phyloP scores from a whole-genome alignment of 2,113 vertebrate genomes.

The Tychaedon coryphoeus region DNA sequence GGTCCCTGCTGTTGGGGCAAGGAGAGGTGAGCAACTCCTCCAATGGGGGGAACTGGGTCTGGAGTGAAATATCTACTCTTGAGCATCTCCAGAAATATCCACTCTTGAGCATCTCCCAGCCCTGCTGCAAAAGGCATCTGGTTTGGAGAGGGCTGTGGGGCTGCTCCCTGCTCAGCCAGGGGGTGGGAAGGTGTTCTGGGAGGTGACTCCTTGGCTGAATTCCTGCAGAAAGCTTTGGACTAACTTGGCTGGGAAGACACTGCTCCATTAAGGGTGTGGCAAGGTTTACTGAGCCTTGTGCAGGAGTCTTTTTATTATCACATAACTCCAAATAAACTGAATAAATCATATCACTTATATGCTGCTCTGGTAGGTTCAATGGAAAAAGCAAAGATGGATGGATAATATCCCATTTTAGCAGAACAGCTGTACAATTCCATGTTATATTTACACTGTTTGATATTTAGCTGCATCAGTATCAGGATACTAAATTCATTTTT shows the following conservation, averaged over 20 bases:
- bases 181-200: background rate
- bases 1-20: background rate
- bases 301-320: background rate
- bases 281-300: background rate
- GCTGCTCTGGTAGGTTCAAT: background rate
- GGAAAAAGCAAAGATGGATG: background rate
- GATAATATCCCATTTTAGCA: background rate
- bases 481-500: background rate
- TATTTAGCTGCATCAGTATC: background rate
- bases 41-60: background rate
- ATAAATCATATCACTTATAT: background rate
- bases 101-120: background rate
- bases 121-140: background rate
- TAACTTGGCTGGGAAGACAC: background rate
- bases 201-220: background rate
- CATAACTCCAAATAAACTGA: conserved; percentile 1
- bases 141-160: background rate
- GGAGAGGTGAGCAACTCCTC: background rate
- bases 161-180: background rate
- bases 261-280: background rate
- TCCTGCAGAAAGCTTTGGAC: background rate
- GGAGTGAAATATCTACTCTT: too few relatives aligned
- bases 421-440: background rate
- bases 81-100: too few relatives aligned
- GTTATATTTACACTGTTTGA: background rate